phyloP scores from a whole-genome alignment of 2,888 invertebrate species.

The Sialis lutaria region DNA sequence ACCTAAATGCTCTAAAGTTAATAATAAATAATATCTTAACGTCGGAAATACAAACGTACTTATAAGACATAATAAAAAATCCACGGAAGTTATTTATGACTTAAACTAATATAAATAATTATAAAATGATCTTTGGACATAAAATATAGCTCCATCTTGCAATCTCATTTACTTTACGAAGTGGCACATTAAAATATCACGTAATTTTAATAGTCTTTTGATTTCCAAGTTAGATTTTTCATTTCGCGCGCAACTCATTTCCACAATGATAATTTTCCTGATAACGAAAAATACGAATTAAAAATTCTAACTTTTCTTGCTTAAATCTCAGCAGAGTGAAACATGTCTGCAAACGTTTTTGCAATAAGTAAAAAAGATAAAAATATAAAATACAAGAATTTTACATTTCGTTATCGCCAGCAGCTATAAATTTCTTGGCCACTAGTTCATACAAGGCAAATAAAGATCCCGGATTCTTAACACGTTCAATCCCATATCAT shows the following conservation, averaged over 20 bases:
- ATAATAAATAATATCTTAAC: no score
- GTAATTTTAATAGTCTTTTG: no score
- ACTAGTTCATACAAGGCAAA: background rate
- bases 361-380: slow-evolving; percentile 5
- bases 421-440: slow-evolving; percentile 6
- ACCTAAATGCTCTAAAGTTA: no score
- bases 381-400: slow-evolving; percentile 7
- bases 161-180: no score
- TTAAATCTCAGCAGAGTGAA: background rate
- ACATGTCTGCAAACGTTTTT: background rate
- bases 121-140: no score
- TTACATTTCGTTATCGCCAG: slow-evolving; percentile 7
- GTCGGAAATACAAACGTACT: no score
- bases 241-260: background rate
- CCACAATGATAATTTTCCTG: background rate
- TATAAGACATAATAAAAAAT: no score
- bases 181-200: no score
- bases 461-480: background rate
- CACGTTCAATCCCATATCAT: background rate
- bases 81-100: no score
- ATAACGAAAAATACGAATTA: slow-evolving; percentile 5
- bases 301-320: slow-evolving; percentile 4
- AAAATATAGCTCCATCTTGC: no score
- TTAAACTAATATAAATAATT: no score
- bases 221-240: no score